phyloP scores from a whole-genome alignment of 2,113 vertebrate genomes.

The Bubo scandiacus region DNA sequence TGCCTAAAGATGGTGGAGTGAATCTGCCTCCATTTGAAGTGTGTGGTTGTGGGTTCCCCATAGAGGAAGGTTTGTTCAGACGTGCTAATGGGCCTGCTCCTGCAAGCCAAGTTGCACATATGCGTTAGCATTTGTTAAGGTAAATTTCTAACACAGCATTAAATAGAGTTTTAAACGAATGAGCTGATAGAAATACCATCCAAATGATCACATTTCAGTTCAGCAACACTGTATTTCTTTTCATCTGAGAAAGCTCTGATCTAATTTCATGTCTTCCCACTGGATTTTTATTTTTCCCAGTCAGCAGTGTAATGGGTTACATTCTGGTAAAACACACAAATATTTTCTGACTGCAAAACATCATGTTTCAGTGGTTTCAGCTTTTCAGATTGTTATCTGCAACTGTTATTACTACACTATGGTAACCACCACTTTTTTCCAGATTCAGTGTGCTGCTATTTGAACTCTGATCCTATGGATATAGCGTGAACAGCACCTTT shows the following conservation, averaged over 20 bases:
- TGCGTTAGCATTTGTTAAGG: not conserved
- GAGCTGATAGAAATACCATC: not conserved
- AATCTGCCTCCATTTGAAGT: not conserved
- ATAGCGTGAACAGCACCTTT: not conserved
- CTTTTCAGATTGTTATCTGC: constrained; percentile 32
- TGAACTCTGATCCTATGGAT: constrained; percentile 18
- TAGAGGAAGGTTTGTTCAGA: not conserved
- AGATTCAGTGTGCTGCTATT: constrained; percentile 13
- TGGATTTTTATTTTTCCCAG: constrained; percentile 45
- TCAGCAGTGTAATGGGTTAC: not conserved
- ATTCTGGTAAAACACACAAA: constrained; percentile 33
- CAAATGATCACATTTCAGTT: not conserved
- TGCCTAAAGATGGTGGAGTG: not conserved
- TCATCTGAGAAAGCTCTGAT: constrained; percentile 14
- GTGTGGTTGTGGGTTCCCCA: not conserved
- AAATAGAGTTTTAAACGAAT: constrained; percentile 1
- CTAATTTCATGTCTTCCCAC: constrained; percentile 14
- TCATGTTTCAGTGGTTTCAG: constrained; percentile 8
- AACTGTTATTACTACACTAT: not conserved
- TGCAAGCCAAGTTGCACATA: not conserved
- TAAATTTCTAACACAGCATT: not conserved
- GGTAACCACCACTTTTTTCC: constrained; percentile 15
- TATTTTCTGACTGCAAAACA: constrained; percentile 38
- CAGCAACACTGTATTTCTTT: constrained; percentile 12
- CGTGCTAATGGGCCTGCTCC: not conserved